Percentiles rank a stretch among this genome's conserved stretches.
phyloP scores from a whole-genome alignment of 1,140 invertebrate genomes.

The Drosophila santomea region DNA sequence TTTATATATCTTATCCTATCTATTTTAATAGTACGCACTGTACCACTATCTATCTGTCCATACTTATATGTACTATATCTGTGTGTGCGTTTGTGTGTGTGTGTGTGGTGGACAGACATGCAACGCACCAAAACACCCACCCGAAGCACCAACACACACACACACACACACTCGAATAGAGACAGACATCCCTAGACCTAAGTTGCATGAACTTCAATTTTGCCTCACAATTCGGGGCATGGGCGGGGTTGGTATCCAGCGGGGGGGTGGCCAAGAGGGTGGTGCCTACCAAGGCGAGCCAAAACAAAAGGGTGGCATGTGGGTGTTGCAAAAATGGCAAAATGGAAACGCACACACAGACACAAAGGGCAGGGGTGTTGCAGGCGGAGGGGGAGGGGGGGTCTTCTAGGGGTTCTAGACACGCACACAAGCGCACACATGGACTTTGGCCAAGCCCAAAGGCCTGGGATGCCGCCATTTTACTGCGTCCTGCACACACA shows the following conservation, averaged over 20 bases:
- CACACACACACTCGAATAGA: constrained; percentile 25
- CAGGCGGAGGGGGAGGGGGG: background rate
- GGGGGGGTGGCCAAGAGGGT: background rate
- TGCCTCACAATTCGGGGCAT: constrained; percentile 36
- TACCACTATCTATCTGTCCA: constrained; percentile 37
- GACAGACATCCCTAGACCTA: constrained; percentile 53
- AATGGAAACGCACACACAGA: constrained; percentile 36
- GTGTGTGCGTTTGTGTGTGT: constrained; percentile 10
- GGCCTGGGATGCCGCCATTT: constrained; percentile 73
- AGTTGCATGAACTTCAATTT: constrained; percentile 53
- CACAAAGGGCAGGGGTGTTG: background rate
- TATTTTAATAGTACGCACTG: constrained; percentile 12
- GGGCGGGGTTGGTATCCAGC: background rate
- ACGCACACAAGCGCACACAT: constrained; percentile 48
- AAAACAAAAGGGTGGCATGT: constrained; percentile 28
- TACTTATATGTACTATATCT: constrained; percentile 6
- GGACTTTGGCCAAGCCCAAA: constrained; percentile 54
- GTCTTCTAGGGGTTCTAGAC: constrained; percentile 18
- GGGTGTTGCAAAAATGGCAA: constrained; percentile 12
- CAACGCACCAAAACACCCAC: constrained; percentile 34
- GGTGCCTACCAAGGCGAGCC: constrained; percentile 36
- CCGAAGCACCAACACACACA: constrained; percentile 7
- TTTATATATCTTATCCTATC: no score
- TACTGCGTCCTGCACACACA: constrained; percentile 67
- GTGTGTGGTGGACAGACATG: constrained; percentile 28